Evolutionary conservation across 2,113 vertebrate genomes (phyloP), one percentile per base, ranked within the genome.

Genomic region (Uropsilus gracilis): DNA sequence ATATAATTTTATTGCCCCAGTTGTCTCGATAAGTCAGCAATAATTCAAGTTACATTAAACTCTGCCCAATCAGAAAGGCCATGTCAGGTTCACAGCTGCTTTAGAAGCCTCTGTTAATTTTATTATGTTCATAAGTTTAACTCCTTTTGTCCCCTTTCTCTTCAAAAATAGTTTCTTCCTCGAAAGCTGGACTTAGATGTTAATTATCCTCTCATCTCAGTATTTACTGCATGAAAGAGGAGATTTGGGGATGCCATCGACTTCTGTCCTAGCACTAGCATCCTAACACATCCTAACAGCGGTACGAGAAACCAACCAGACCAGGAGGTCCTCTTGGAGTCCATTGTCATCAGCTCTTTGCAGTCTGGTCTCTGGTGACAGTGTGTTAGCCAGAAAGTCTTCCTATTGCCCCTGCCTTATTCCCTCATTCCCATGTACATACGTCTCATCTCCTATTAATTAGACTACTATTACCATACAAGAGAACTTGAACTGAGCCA

Each of bases 41-140:
- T 59, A 86, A 69, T 69, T 85, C 39, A 69, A 91, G 76, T 87
- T 63, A 80, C 17, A n/a, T 46, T 63, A 84, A 95, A 84, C 32
- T 78, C 81, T 77, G 61, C 16, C 53, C 71, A 75, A n/a, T n/a
- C 61, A 89, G 88, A 80, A 90, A 90, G 44, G 66, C 44, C 30
- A 64, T 18, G 1, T 68, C n/a, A 64, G 81, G 86, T 42, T 82
- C 63, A 55, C 1, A 50, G 48, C 50, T 94, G 72, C 61, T 94
- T 92, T 63, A 72, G 53, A 94, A 88, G 69, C 75, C 53, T 66
- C 13, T 86, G 48, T 68, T 73, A 83, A 71, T 11, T 39, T 6
- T 42, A 24, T 71, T 42, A 53, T 20, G 22, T 6, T 55, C 53
- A n/a, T 30, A 82, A 64, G 68, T 50, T 91, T 93, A 89, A n/a